Evolutionary conservation across 2,113 vertebrate species (phyloP).

Genomic region (Tupaia tana): DNA sequence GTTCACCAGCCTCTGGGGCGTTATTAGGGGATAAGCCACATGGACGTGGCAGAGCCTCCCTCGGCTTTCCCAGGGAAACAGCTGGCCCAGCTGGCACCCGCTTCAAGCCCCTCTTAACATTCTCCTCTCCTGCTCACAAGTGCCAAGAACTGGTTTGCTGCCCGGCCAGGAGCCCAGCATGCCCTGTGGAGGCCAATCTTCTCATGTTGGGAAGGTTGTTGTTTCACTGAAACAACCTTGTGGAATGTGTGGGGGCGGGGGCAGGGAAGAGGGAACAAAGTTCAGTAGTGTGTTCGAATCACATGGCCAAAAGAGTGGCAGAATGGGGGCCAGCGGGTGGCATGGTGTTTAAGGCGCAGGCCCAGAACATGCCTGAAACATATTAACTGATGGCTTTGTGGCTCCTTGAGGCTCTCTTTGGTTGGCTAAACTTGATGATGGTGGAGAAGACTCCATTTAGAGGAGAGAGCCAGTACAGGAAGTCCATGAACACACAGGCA

Average conservation of each 20-base stretch:
- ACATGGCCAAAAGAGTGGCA: not conserved
- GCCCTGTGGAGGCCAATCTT: not conserved
- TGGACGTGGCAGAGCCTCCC: slow-evolving; percentile 65
- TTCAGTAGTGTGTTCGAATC: not conserved
- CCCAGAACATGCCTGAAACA: not conserved
- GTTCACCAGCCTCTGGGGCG: slow-evolving; percentile 74
- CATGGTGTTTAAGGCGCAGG: too few species aligned
- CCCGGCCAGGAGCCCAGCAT: slow-evolving; percentile 23
- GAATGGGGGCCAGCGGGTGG: not conserved
- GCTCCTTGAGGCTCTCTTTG: not conserved
- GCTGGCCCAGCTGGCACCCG: slow-evolving; percentile 70
- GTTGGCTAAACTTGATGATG: not conserved
- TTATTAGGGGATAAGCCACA: slow-evolving; percentile 73
- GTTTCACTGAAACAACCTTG: not conserved
- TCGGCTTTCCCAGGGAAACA: slow-evolving; percentile 77
- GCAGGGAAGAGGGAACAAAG: not conserved
- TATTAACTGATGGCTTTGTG: not conserved
- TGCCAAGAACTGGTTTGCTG: slow-evolving; percentile 1
- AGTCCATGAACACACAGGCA: not conserved
- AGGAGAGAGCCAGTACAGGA: not conserved
- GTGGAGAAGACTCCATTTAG: not conserved
- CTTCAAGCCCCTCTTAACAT: slow-evolving; percentile 59
- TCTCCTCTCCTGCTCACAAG: not conserved
- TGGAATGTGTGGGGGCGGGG: not conserved
- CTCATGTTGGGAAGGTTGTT: not conserved